Conservation (phyloP, 2,888 invertebrate species). For the Drosophila hawaiiensis region DNA sequence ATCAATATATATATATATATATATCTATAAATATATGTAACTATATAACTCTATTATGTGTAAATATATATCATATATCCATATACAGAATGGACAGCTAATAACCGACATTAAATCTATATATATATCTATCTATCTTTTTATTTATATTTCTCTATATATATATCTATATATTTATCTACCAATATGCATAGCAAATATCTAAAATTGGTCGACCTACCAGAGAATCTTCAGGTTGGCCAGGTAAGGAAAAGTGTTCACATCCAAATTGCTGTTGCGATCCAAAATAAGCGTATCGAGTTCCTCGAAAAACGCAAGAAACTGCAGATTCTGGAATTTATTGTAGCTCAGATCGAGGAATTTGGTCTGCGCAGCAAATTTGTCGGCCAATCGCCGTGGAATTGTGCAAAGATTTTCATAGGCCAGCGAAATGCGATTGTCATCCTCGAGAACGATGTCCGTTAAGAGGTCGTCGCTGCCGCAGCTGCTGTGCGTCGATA, state of each 20-base stretch:
- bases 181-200: not conserved
- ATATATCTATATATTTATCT: not conserved
- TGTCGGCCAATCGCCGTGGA: constrained; percentile 88
- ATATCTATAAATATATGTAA: not conserved
- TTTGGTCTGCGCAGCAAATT: constrained; percentile 87
- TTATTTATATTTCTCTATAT: not conserved
- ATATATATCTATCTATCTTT: not conserved
- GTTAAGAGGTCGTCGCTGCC: constrained; percentile 78
- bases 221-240: constrained; percentile 91
- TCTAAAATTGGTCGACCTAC: constrained; percentile 83
- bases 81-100: too few species aligned
- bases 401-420: constrained; percentile 89
- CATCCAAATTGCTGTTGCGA: constrained; percentile 90
- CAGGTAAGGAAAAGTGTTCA: constrained; percentile 89
- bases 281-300: constrained; percentile 93
- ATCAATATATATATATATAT: not conserved
- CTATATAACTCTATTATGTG: too few species aligned
- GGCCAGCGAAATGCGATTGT: constrained; percentile 88
- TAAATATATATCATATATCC: too few species aligned
- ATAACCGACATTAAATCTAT: too few species aligned
- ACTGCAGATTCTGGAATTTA: constrained; percentile 91
- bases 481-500: constrained; percentile 66
- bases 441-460: constrained; percentile 85
- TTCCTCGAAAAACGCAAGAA: constrained; percentile 90
- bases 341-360: constrained; percentile 91